Evolutionary conservation across 1,140 invertebrate species (phyloP), one percentile per base, ranked within the genome.

Genomic region (Physella acuta): DNA sequence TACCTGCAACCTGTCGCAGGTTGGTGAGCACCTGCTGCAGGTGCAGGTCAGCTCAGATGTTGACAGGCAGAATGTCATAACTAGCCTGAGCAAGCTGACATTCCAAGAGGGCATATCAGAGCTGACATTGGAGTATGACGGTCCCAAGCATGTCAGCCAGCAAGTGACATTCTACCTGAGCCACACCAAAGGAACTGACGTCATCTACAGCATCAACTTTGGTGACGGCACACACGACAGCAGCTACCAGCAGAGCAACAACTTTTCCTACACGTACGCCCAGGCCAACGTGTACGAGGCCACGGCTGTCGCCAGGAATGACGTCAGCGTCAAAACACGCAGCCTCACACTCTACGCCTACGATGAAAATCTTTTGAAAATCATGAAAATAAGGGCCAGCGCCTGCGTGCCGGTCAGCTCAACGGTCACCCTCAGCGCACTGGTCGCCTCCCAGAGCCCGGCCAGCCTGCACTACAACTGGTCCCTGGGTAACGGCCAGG

Each of bases 141-240:
- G 76, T 16, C 77, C 77, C 37, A 72, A 70, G 30, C 58, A 72
- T 49, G 44, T 71, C 16, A 63, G 39, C 24, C 31, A 70, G 17
- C n/a, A 68, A 24, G 58, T 73, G 3, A 73, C 60, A 16, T 73
- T 79, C 53, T 68, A 59, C 3, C 70, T 70, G 3, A 44, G 49
- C 2, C 55, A 37, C 20, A 51, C 34, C 0, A 16, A 30, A 24
- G 76, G 75, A 31, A 73, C 73, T 36, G 63, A 70, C 34, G 20
- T 77, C 17, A 34, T 44, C 0, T 77, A 71, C 60, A 17, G n/a
- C 3, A 72, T 76, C 24, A n/a, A 70, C 24, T 73, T 63, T 55
- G 70, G 55, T 8, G 71, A 71, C 68, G 70, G 68, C 2, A 58
- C 49, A 65, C 37, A 33, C 33, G 61, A 66, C 26, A 53, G 37